A percentile compares a stretch with the other conserved stretches of the same genome.
These are phyloP conservation scores for Nyctalus aviator DNA, from an alignment of 2,797 vertebrate genomes.

Conservation along the genomic window DNA sequence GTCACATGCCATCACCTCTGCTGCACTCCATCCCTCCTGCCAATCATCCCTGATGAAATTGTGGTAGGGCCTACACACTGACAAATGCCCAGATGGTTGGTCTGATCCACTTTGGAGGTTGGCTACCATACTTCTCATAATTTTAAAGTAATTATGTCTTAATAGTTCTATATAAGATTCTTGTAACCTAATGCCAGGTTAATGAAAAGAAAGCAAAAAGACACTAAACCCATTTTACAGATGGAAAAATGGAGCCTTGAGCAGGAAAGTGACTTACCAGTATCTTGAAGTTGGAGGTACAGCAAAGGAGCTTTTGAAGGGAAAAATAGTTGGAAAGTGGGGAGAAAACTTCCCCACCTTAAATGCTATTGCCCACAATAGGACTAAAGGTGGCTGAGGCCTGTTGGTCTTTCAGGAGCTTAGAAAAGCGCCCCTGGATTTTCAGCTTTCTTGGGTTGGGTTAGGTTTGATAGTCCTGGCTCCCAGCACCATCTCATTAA, in stretches of 20 bases:
- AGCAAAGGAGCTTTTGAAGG: not conserved
- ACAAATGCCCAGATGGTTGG: not conserved
- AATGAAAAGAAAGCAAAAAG: not conserved
- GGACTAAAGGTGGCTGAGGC: not conserved
- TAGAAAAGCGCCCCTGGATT: not conserved
- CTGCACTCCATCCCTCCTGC: not conserved
- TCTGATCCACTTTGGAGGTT: not conserved
- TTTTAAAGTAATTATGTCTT: not conserved
- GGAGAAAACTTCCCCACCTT: not conserved
- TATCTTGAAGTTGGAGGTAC: not conserved
- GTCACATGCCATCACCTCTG: not conserved
- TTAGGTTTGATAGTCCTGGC: not conserved
- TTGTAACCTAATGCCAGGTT: not conserved
- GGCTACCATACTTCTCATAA: not conserved
- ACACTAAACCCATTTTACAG: not conserved
- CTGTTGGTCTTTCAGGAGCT: not conserved
- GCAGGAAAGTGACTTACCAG: not conserved
- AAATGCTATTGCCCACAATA: not conserved
- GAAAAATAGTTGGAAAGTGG: not conserved
- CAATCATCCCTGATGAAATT: not conserved
- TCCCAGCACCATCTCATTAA: not conserved
- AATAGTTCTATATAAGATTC: not conserved
- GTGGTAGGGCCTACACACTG: not conserved
- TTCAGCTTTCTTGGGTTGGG: not conserved
- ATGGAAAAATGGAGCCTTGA: not conserved